Evolutionary conservation across 2,888 invertebrate genomes (phyloP), one percentile per base, ranked within the genome.

Genomic region (Agapetus fuscipes): DNA sequence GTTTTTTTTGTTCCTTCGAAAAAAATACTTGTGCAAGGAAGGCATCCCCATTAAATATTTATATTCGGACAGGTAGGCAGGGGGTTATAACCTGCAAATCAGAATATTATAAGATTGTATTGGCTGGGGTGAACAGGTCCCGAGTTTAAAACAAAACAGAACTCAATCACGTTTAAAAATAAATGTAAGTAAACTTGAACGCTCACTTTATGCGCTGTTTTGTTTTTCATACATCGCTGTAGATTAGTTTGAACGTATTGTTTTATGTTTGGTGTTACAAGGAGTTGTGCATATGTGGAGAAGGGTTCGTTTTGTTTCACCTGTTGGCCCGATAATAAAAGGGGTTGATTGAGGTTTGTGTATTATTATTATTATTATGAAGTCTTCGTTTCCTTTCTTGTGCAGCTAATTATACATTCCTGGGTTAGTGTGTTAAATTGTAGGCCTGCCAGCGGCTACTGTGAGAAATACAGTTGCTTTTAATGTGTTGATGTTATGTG

Each of bases 281-380:
- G n/a, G n/a, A n/a, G n/a, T n/a, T n/a, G n/a, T n/a, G n/a, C n/a
- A n/a, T n/a, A n/a, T n/a, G n/a, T n/a, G n/a, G n/a, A n/a, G n/a
- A 34, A 34, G 39, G 39, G 39, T 39, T 39, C 34, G 16, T 25
- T 26, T 28, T 27, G 15, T 41, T 45, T 38, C 45, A 45, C 45
- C 45, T 45, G 45, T 41, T 39, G 36, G 17, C 14, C 13, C 26
- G 34, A 34, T 16, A 34, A 33, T 17, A 33, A n/a, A 34, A 13
- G 30, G 39, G 39, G 39, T 34, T 26, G 34, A 17, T 27, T 12
- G 5, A 9, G 27, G 4, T 27, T n/a, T n/a, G n/a, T n/a, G n/a
- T n/a, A 9, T 27, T 5, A 27, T 7, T 39, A 34, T 39, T 39
- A 33, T 39, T 20, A 34, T 39, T 30, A 30, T 39, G 14, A 26